Evolutionary conservation across 1,140 invertebrate species (phyloP).

Genomic region (Zaprionus nigranus): DNA sequence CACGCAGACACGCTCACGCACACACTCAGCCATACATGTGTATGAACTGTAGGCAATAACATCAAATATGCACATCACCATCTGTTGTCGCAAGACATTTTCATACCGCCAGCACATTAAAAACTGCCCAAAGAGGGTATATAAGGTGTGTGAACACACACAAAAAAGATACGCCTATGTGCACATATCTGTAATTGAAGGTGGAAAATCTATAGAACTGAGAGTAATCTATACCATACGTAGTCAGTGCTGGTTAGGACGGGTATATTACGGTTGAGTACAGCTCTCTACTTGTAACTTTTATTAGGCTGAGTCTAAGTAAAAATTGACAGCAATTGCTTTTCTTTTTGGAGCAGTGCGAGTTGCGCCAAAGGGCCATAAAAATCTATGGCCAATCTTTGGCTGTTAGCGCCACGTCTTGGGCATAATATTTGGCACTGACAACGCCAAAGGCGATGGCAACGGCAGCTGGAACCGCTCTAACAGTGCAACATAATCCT

Average conservation of each 20-base stretch:
- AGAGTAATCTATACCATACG: neutral
- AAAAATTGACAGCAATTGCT: constrained; percentile 79
- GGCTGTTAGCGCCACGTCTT: constrained; percentile 69
- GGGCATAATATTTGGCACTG: constrained; percentile 63
- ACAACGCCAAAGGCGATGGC: neutral
- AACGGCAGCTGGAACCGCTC: constrained; percentile 4
- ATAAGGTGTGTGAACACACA: neutral
- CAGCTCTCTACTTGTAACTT: constrained; percentile 24
- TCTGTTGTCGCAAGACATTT: constrained; percentile 66
- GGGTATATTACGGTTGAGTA: neutral
- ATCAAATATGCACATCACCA: constrained; percentile 78
- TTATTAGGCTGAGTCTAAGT: constrained; percentile 67
- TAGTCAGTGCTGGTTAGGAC: neutral
- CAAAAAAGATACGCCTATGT: neutral
- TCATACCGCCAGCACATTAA: constrained; percentile 12
- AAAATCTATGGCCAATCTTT: constrained; percentile 79
- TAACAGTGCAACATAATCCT: constrained; percentile 33
- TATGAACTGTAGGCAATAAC: constrained; percentile 54
- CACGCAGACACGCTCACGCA: neutral
- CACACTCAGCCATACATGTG: neutral
- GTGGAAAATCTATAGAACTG: neutral
- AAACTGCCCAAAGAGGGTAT: neutral
- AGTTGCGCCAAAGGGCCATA: constrained; percentile 66
- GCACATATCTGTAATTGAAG: neutral
- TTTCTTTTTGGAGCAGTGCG: constrained; percentile 48